Evolutionary conservation across 2,797 vertebrate species (phyloP).

Genomic region (Eulemur mongoz): DNA sequence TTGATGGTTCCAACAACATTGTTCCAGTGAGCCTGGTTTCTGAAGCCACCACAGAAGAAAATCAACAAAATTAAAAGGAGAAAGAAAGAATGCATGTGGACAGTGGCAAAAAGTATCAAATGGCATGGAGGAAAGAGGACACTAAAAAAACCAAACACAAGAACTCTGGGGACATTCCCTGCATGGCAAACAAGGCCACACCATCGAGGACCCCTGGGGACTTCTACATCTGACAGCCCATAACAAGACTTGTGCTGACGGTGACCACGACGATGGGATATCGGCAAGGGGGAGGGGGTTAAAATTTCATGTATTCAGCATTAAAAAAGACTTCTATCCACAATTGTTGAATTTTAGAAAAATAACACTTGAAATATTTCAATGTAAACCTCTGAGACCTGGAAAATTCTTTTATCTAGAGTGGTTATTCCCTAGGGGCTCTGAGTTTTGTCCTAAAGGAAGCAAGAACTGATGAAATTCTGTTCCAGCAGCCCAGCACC

Average conservation of each 20-base stretch:
- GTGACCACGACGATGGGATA: too few species aligned
- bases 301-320: not conserved
- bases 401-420: not conserved
- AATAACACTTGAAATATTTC: not conserved
- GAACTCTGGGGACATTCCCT: not conserved
- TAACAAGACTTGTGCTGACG: not conserved
- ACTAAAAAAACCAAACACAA: not conserved
- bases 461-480: not conserved
- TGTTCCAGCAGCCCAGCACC: not conserved
- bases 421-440: not conserved
- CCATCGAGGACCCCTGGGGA: not conserved
- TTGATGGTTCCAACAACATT: rapidly evolving
- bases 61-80: slow-evolving; percentile 5
- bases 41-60: not conserved
- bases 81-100: not conserved
- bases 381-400: not conserved
- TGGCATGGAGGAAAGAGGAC: not conserved
- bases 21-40: not conserved
- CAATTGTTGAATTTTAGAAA: not conserved
- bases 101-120: not conserved
- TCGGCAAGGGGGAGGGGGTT: not conserved
- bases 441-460: not conserved
- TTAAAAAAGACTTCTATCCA: not conserved
- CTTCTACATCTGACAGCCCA: not conserved
- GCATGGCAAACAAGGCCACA: not conserved